Conservation (phyloP, 2,113 vertebrate species). For the Lipophrys pholis region DNA sequence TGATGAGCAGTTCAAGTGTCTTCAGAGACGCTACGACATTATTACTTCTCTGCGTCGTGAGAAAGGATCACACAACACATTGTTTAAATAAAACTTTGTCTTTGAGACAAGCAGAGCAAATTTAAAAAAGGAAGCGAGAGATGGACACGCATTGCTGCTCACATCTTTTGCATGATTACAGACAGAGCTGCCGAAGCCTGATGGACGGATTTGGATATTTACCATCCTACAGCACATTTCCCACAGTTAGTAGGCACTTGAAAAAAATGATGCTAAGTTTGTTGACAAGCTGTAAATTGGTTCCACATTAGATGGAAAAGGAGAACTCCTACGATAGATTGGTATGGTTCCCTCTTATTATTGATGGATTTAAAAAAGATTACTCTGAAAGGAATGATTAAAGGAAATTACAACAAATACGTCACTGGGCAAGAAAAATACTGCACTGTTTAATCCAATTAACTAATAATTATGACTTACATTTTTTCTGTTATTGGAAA, state of each 20-base stretch:
- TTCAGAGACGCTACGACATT: conserved; percentile 56
- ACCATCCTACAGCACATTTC: conserved; percentile 13
- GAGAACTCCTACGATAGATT: conserved; percentile 59
- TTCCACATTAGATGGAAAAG: conserved; percentile 71
- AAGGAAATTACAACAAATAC: conserved; percentile 56
- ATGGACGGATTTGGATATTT: conserved; percentile 16
- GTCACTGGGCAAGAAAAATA: conserved; percentile 61
- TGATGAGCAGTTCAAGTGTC: conserved; percentile 49
- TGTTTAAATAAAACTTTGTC: conserved; percentile 60
- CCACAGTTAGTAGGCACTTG: conserved; percentile 26
- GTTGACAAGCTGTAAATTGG: conserved; percentile 72
- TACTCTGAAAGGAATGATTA: conserved; percentile 57
- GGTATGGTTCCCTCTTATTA: conserved; percentile 57
- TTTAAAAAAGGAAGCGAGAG: neutral
- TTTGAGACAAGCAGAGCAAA: conserved; percentile 6
- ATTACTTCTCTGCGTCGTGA: conserved; percentile 33
- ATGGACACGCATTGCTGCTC: conserved; percentile 15
- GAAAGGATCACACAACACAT: conserved; percentile 43
- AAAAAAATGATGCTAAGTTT: conserved; percentile 30
- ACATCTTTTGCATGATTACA: conserved; percentile 22
- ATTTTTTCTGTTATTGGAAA: conserved; percentile 51
- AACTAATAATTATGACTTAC: conserved; percentile 68
- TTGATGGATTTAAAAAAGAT: conserved; percentile 49
- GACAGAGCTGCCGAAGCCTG: conserved; percentile 17
- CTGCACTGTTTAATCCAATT: conserved; percentile 70